Evolutionary conservation across 2,113 vertebrate genomes (phyloP), one percentile per base, ranked within the genome.

Genomic region (Larimichthys polyactis): DNA sequence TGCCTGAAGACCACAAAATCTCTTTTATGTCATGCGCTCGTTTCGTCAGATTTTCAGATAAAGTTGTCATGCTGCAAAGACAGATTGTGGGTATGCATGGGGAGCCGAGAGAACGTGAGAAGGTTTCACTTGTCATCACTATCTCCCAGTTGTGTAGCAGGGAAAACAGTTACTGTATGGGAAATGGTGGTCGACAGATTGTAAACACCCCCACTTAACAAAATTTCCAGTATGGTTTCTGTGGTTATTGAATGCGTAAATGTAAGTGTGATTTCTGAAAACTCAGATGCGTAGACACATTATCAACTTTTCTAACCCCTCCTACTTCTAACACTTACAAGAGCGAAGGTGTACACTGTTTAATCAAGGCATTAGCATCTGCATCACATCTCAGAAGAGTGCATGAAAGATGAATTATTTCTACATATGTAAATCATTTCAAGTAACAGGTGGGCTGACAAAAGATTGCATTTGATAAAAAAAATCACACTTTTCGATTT

Each of bases 111-210:
- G 20, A 82, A 88, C 11, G 68, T 89, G 86, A 84, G 77, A 87
- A 71, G 87, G 90, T 91, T 93, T 92, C 92, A 85, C 57, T 90
- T 89, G 52, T 81, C 78, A 76, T 88, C 78, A 87, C 60, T 66
- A 67, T 78, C 62, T 81, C 46, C 81, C 60, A 70, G 57, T 62
- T 49, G 58, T 85, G 72, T 51, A 24, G 65, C 43, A 60, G 57
- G 77, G 44, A 85, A 86, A 82, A 17, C 44, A 65, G 69, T 83
- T 52, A 84, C 72, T 89, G 71, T 86, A 82, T 69, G 81, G 78
- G 84, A 90, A 92, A 82, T 43, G 48, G 81, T 74, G 89, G 89
- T 93, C 87, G 75, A 75, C 66, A 66, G 63, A 89, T 77, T 87
- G 84, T 85, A 90, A 93, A 93, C 88, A 78, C 84, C 84, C 81